Conservation (phyloP, 2,797 vertebrate genomes). For the Rhinophrynus dorsalis region DNA sequence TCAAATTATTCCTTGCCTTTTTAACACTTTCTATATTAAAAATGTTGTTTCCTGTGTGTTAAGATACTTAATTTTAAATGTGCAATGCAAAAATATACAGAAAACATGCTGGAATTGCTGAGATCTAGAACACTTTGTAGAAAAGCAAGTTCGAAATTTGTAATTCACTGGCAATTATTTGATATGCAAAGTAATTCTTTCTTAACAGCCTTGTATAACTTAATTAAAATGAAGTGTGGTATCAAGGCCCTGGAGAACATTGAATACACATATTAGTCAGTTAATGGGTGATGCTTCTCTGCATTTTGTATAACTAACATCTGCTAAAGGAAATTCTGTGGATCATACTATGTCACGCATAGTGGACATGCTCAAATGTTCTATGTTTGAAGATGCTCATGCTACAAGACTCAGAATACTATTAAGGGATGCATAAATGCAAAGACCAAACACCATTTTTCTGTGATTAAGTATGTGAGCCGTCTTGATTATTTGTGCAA, state of each 20-base stretch:
- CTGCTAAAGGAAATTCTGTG: neutral
- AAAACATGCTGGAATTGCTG: neutral
- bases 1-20: no score
- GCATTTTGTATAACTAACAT: neutral
- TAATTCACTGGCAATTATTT: constrained; percentile 20
- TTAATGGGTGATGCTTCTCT: neutral
- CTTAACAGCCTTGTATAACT: constrained; percentile 2
- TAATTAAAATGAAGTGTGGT: constrained; percentile 12
- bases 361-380: no score
- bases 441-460: no score
- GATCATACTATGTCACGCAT: no score
- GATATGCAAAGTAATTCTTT: constrained; percentile 25
- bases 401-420: no score
- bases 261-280: neutral
- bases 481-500: neutral
- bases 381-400: no score
- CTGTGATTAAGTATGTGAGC: no score
- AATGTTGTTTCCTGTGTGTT: constrained; percentile 12
- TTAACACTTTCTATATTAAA: neutral
- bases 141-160: neutral
- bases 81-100: constrained; percentile 11
- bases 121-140: neutral
- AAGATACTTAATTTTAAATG: constrained; percentile 10
- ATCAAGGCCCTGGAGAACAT: neutral
- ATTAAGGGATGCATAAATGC: no score